Evolutionary conservation across 2,888 invertebrate genomes (phyloP).

Genomic region (Cylindroiulus punctatus): DNA sequence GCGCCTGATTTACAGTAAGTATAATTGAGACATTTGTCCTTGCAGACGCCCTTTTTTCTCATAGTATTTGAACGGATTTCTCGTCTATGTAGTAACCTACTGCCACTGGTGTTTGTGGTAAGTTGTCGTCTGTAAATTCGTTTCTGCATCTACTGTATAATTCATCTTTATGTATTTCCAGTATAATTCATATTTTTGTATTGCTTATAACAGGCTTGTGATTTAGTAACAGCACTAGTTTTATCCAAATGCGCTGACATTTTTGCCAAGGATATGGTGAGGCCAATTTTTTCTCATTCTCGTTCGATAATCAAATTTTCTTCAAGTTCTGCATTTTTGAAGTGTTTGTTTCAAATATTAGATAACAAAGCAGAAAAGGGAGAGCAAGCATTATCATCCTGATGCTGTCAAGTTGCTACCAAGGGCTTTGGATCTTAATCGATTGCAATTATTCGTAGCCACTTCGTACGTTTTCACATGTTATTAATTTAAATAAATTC

Average conservation of each 20-base stretch:
- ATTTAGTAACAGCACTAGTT: constrained; percentile 6
- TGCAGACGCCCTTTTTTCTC: constrained; percentile 50
- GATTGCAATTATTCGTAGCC: no score
- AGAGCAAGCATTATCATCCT: neutral
- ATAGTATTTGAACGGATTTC: constrained; percentile 43
- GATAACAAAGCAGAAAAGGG: neutral
- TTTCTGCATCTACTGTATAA: neutral
- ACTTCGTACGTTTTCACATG: no score
- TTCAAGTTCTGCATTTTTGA: no score
- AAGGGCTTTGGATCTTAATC: neutral
- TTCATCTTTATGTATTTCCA: neutral
- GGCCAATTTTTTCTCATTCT: no score
- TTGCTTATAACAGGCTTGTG: neutral
- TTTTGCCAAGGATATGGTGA: neutral
- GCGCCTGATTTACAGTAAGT: no score
- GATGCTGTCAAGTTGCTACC: neutral
- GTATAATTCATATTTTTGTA: neutral
- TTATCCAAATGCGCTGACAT: constrained; percentile 22
- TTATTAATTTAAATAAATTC: no score
- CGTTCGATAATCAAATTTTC: no score
- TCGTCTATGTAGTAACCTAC: neutral
- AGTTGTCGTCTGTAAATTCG: neutral
- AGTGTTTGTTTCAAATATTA: no score
- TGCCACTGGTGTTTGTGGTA: constrained; percentile 57
- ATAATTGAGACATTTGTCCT: no score